Evolutionary conservation across 2,113 vertebrate genomes (phyloP), one percentile per base, ranked within the genome.

Genomic region (Lepidothrix coronata): DNA sequence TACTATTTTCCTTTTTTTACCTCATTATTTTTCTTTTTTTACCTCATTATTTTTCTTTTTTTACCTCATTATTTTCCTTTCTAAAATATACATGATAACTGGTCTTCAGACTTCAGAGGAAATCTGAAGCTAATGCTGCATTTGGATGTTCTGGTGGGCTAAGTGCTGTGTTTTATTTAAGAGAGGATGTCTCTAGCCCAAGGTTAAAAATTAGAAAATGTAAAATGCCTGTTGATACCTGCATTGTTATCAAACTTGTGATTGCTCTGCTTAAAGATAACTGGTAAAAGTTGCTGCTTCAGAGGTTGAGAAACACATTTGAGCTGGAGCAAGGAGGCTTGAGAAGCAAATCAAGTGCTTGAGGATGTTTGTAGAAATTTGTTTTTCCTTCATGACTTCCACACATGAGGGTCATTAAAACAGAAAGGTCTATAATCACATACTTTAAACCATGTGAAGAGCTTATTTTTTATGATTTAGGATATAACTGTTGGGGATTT

Each of bases 31-130:
- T 51, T 24, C 46, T 24, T 25, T 27, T 27, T 48, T 57, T 41
- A 3, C 0, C 2, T 44, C 39, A 66, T 51, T 2, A 2, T 37
- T 65, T 72, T 6, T 3, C 1, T 9, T 28, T 54, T 30, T 21
- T 55, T 49, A 3, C 1, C 2, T 43, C 57, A 65, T 51, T 2
- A 1, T 37, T 63, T 73, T 8, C 3, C 1, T 9, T 31, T 54
- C 76, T 58, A 44, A 37, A 74, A 37, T 35, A 8, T 58, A 8
- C 11, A 11, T 44, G 5, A 39, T 54, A 61, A 31, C 12, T 30
- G 8, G 6, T 14, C 23, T 63, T 80, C 65, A 61, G 51, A 74
- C 57, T 61, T 33, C 27, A 75, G 24, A 28, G 41, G 18, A 78
- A 82, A 16, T 31, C 35, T 24, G 7, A 67, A 77, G 35, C 8